Conservation (phyloP, 2,797 vertebrate species). For the Odontamblyopus lacepedii region DNA sequence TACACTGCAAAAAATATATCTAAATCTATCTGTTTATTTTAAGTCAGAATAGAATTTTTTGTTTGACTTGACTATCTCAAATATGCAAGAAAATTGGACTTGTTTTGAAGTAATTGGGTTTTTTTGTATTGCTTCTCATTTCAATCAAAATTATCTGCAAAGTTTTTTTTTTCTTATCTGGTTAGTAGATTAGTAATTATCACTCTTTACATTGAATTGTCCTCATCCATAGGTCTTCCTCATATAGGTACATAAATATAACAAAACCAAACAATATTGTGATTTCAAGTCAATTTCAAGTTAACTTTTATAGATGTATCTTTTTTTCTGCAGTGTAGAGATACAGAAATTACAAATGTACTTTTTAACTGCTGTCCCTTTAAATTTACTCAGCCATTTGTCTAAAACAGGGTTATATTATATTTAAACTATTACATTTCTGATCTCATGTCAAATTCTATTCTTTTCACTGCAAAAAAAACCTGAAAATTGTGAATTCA, state of each 20-base stretch:
- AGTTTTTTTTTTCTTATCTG: neutral
- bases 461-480: slow-evolving; percentile 41
- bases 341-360: neutral
- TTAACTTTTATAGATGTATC: neutral
- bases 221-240: neutral
- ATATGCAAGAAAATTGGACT: neutral
- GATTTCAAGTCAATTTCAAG: neutral
- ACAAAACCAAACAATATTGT: neutral
- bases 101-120: neutral
- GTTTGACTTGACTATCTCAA: neutral
- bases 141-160: slow-evolving; percentile 17
- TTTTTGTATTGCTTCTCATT: slow-evolving; percentile 81
- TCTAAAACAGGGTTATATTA: slow-evolving; percentile 44
- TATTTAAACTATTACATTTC: neutral
- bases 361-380: slow-evolving; percentile 19
- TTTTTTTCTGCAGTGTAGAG: neutral
- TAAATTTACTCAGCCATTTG: slow-evolving; percentile 29
- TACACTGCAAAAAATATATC: neutral
- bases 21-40: neutral
- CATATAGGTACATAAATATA: no score
- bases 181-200: neutral
- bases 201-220: neutral
- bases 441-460: slow-evolving; percentile 52
- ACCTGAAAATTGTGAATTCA: neutral
- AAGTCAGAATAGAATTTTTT: neutral